These are phyloP conservation scores for Rhodophaea formosa DNA, from an alignment of 2,888 invertebrate species.

Conservation along the genomic window DNA sequence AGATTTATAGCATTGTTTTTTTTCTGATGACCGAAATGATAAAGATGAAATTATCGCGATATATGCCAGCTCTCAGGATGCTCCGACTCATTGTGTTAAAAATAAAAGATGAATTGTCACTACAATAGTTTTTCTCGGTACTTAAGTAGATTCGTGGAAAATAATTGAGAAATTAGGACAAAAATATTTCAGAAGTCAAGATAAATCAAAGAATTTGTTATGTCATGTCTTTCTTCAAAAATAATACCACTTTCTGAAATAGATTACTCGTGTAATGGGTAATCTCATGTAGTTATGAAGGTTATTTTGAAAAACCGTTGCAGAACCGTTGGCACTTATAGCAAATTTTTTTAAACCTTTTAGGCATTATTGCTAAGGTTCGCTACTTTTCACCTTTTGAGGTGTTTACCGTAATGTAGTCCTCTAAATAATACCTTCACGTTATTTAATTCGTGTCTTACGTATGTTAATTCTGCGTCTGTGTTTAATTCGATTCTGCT, in stretches of 20 bases:
- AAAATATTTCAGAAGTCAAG: background rate
- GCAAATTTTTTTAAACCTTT: no score
- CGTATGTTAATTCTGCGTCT: no score
- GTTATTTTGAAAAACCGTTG: no score
- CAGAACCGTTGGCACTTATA: no score
- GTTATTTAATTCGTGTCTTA: no score
- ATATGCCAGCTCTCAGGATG: slow-evolving; percentile 47
- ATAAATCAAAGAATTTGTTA: background rate
- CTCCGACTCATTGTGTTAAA: slow-evolving; percentile 37
- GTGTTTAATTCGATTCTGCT: no score
- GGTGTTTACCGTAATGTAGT: no score
- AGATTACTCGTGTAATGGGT: background rate
- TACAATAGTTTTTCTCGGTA: slow-evolving; percentile 8
- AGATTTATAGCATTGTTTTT: slow-evolving; percentile 21
- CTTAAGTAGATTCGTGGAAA: background rate
- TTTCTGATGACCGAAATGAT: slow-evolving; percentile 56
- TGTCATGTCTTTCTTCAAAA: background rate
- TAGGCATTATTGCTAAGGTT: no score
- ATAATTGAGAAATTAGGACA: background rate
- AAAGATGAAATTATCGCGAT: slow-evolving; percentile 33
- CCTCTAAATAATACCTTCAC: no score
- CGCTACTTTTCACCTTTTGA: no score
- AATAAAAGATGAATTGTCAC: slow-evolving; percentile 32
- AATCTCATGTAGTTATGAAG: no score
- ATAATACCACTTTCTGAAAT: background rate